Evolutionary conservation across 2,888 invertebrate genomes (phyloP).

Genomic region (Drosophila nigritarsus): DNA sequence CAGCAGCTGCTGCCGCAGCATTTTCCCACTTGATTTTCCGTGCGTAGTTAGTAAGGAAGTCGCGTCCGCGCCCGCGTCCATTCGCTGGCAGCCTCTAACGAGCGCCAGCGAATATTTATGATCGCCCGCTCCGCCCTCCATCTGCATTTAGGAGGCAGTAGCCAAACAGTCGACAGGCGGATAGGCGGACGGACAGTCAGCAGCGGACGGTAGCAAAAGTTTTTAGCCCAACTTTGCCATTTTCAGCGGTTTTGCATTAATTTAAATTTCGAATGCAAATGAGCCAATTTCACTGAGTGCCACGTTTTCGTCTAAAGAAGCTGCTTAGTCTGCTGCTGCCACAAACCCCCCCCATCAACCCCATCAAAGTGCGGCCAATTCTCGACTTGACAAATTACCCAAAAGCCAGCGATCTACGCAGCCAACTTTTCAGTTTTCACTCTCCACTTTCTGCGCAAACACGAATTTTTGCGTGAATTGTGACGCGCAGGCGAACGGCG

Average conservation of each 20-base stretch:
- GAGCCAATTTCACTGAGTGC: conserved; percentile 82
- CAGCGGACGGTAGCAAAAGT: conserved; percentile 59
- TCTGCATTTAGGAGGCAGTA: conserved; percentile 12
- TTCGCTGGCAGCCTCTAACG: conserved; percentile 77
- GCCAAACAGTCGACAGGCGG: conserved; percentile 25
- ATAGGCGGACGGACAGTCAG: conserved; percentile 3
- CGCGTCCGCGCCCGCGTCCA: conserved; percentile 71
- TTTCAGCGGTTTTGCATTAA: conserved; percentile 81
- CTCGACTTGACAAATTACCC: conserved; percentile 77
- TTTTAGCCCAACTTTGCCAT: conserved; percentile 73
- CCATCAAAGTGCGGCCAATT: conserved; percentile 73
- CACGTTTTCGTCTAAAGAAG: conserved; percentile 64
- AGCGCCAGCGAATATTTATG: conserved; percentile 83
- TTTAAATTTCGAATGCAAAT: conserved; percentile 84
- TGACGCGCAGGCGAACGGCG: conserved; percentile 70
- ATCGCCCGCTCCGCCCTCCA: conserved; percentile 53
- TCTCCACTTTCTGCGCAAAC: conserved; percentile 28
- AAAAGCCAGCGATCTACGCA: conserved; percentile 36
- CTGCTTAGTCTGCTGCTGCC: conserved; percentile 27
- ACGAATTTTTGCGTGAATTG: conserved; percentile 66
- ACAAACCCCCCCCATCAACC: conserved; percentile 33
- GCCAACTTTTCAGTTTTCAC: conserved; percentile 37
- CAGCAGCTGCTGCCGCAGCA: conserved; percentile 70
- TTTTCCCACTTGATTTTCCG: conserved; percentile 79
- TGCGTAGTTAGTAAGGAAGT: conserved; percentile 81